Evolutionary conservation across 2,888 invertebrate species (phyloP).

Genomic region (Apamea sordens): DNA sequence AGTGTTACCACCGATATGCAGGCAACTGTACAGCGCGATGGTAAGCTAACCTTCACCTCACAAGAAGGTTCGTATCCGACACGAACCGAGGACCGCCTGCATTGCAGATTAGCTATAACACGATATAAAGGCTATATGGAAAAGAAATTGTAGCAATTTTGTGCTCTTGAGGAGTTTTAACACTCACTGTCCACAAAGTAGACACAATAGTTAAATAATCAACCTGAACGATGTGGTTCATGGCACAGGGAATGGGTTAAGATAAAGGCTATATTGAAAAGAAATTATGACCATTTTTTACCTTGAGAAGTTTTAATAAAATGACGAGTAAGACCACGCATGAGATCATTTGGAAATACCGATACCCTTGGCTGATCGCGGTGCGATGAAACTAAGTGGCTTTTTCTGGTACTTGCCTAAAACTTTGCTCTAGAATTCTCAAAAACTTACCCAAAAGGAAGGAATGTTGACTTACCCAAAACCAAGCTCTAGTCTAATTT

Average conservation of each 20-base stretch:
- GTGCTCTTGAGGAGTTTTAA: neutral
- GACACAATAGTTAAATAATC: neutral
- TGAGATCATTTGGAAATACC: conserved; percentile 25
- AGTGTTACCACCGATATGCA: neutral
- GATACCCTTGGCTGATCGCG: neutral
- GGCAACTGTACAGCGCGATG: neutral
- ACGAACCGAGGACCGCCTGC: conserved; percentile 11
- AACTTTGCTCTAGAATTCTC: neutral
- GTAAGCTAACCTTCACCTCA: conserved; percentile 51
- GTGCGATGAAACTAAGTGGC: neutral
- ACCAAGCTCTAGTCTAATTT: too few species aligned
- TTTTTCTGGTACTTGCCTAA: neutral
- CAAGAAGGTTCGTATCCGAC: conserved; percentile 36
- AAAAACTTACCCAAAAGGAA: too few species aligned
- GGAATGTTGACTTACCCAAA: too few species aligned
- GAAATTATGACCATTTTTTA: neutral
- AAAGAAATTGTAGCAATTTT: neutral
- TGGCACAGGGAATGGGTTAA: neutral
- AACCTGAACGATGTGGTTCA: neutral
- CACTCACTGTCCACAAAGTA: neutral
- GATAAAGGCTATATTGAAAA: neutral
- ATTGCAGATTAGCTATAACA: conserved; percentile 19
- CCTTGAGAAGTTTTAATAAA: neutral
- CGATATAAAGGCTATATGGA: conserved; percentile 8
- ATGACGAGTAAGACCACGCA: too few species aligned